Percentiles rank a stretch among this genome's conserved stretches.
phyloP scores from a whole-genome alignment of 2,888 invertebrate species.

The Drosophila quasianomalipes region DNA sequence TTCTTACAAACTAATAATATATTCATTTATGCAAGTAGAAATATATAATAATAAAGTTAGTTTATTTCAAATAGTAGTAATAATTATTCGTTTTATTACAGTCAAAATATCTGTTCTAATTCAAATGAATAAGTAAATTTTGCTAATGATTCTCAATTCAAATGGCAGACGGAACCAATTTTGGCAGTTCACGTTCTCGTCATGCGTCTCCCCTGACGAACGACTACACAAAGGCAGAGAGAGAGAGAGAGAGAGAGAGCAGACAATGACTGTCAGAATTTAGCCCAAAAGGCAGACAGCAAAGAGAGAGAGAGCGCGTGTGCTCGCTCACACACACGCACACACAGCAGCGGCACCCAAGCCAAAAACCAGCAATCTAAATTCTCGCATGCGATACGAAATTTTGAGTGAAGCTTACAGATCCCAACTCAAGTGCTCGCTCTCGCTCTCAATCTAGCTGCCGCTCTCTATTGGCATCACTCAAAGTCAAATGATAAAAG shows the following conservation, averaged over 20 bases:
- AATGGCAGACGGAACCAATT: conserved; percentile 4
- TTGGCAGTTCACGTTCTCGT: conserved; percentile 1
- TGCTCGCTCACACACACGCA: conserved; percentile 24
- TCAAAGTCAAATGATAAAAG: conserved; percentile 28
- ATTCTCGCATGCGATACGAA: conserved; percentile 63
- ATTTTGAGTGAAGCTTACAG: conserved; percentile 29
- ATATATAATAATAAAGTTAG: background rate
- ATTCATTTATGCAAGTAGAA: background rate
- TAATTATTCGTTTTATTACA: background rate
- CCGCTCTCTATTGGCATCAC: conserved; percentile 7
- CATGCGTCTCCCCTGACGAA: conserved; percentile 63
- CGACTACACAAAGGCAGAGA: conserved; percentile 25
- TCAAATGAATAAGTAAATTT: background rate
- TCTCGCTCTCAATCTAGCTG: background rate
- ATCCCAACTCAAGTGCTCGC: background rate
- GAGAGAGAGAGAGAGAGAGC: conserved; percentile 3
- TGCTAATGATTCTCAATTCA: background rate
- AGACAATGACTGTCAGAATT: conserved; percentile 72
- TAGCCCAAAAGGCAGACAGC: conserved; percentile 48
- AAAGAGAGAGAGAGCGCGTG: conserved; percentile 28
- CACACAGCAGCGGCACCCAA: background rate
- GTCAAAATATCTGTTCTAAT: background rate
- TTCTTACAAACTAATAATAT: background rate
- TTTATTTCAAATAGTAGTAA: background rate
- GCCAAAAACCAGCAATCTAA: background rate